phyloP scores from a whole-genome alignment of 2,113 vertebrate genomes.

The Cephalophus harveyi region DNA sequence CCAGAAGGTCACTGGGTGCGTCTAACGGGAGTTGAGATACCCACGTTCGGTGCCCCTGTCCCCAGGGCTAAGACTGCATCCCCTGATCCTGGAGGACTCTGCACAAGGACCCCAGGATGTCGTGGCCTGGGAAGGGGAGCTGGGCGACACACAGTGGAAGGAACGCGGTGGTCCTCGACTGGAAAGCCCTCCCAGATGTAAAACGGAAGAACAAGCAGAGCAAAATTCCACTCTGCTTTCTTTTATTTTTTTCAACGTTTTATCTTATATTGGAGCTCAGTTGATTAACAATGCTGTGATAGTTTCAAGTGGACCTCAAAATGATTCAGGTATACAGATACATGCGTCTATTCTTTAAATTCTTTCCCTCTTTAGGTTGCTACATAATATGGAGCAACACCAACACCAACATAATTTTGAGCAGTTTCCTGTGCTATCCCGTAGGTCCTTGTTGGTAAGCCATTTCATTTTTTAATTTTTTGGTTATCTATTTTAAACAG shows the following conservation, averaged over 20 bases:
- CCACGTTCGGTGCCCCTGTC: rapidly evolving
- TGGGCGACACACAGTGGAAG: rapidly evolving
- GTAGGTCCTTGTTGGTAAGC: background rate
- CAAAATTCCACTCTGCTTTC: too few relatives aligned
- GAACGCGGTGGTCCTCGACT: rapidly evolving
- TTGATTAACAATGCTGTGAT: background rate
- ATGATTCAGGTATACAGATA: background rate
- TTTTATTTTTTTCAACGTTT: background rate
- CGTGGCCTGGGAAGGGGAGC: background rate
- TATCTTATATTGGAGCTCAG: background rate
- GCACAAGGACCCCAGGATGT: rapidly evolving
- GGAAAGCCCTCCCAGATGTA: rapidly evolving
- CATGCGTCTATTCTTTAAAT: background rate
- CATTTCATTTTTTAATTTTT: background rate
- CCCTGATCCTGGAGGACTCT: background rate
- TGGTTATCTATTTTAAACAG: background rate
- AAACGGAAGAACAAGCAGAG: rapidly evolving
- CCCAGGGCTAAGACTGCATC: rapidly evolving
- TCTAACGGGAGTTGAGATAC: background rate
- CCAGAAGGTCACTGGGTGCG: background rate
- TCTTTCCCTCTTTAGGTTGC: background rate
- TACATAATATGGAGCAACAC: background rate
- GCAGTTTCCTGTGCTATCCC: background rate
- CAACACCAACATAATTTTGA: background rate
- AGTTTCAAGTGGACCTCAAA: background rate